phyloP scores from a whole-genome alignment of 2,797 vertebrate species.

The Macrochelys suwanniensis region DNA sequence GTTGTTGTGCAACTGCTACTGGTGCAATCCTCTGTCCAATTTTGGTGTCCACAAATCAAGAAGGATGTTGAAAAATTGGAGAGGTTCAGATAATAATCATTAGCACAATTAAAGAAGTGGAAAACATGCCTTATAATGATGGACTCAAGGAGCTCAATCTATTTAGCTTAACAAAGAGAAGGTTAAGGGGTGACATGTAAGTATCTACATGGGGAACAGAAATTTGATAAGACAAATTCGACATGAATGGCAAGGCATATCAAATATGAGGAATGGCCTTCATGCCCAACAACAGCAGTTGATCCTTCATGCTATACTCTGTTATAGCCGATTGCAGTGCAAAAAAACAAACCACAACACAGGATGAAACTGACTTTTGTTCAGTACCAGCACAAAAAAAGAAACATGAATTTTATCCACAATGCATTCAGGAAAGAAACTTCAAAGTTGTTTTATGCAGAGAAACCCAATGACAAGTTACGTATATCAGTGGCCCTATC shows the following conservation, averaged over 20 bases:
- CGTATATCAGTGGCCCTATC: neutral
- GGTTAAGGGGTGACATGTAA: neutral
- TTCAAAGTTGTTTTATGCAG: neutral
- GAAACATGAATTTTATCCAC: neutral
- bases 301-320: too few species aligned
- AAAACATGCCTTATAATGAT: too few species aligned
- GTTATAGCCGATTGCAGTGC: neutral
- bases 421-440: neutral
- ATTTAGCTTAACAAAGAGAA: neutral
- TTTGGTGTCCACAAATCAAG: too few species aligned
- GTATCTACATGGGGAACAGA: too few species aligned
- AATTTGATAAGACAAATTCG: too few species aligned
- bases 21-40: too few species aligned
- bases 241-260: neutral
- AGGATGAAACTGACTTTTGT: neutral
- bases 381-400: neutral
- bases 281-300: neutral
- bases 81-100: too few species aligned
- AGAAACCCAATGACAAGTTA: neutral
- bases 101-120: too few species aligned
- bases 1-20: too few species aligned
- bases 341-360: neutral
- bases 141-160: too few species aligned
- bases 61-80: too few species aligned
- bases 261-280: neutral